Base-by-base conservation (phyloP, 2,888 invertebrate genomes). In the Chelonus formosanus region DNA sequence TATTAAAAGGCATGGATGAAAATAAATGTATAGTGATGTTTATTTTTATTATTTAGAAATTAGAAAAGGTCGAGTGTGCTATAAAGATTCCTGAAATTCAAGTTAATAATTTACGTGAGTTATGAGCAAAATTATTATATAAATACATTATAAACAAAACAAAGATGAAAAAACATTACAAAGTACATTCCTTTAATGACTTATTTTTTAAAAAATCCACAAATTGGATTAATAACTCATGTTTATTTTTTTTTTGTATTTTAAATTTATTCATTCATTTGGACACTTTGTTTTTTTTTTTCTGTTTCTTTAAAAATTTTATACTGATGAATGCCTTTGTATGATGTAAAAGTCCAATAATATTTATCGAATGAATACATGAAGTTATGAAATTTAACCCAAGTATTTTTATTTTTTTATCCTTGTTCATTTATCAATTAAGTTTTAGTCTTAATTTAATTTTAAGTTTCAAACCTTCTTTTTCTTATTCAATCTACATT, bases 161-260 rank as follows among this genome's bases (percentile, higher is more conserved):
- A n/a, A 2, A 20, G 20, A 20, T 20, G 20, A 20, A 20, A 20
- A 20, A 20, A 20, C 20, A 20, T 20, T 45, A 5, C 75, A 75
- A 79, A 77, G 74, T 78, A 80, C 78, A 79, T 79, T 80, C 79
- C 80, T 80, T 45, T 45, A 45, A n/a, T 45, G 45, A 45, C 20
- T 20, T 20, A 20, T 20, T 20, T 20, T 20, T 20, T 20, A 20
- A 20, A 20, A 20, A 20, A 20, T 20, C 20, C 20, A 20, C 20
- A 20, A 20, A 20, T 20, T 20, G 20, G 20, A 20, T 20, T 20
- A 20, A 20, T 20, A 20, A 20, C 20, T 20, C 20, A 20, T 20
- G 20, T 20, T 47, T 31, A 40, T 52, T 62, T 34, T 35, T 59
- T 47, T n/a, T 48, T 36, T 55, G 7, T 20, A 35, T 2, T 47